Base-by-base conservation (phyloP, 1,140 invertebrate genomes). In the Lerema accius region DNA sequence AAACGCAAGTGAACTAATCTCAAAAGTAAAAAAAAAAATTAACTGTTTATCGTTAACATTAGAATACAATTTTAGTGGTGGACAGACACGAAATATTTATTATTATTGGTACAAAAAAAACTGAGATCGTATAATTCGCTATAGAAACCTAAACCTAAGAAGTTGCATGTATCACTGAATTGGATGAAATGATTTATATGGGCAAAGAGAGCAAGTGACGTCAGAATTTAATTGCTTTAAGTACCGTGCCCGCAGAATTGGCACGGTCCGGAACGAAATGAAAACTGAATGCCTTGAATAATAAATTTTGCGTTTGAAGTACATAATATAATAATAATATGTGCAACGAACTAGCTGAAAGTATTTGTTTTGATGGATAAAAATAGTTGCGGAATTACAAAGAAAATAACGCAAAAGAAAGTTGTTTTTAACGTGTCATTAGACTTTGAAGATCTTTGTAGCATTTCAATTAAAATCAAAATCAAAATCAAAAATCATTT, bases 1-100 rank as follows among this genome's bases (percentile, higher is more conserved):
- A 69, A 58, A 62, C 49, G 60, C 9, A 39, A 23, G 13, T 14
- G 11, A 32, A 55, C 35, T 4, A 55, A 37, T 32, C 7, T 4
- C 5, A 17, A 15, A n/a, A n/a, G n/a, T n/a, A n/a, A n/a, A n/a
- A n/a, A n/a, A n/a, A n/a, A n/a, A n/a, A n/a, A n/a, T n/a, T n/a
- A n/a, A n/a, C n/a, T n/a, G n/a, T n/a, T n/a, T n/a, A n/a, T n/a
- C n/a, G n/a, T n/a, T n/a, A n/a, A n/a, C n/a, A n/a, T n/a, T n/a
- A n/a, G n/a, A n/a, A n/a, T n/a, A n/a, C n/a, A n/a, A n/a, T n/a
- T n/a, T n/a, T n/a, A n/a, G n/a, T n/a, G n/a, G n/a, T n/a, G n/a
- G n/a, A n/a, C n/a, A n/a, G n/a, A n/a, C n/a, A n/a, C n/a, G n/a
- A n/a, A n/a, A n/a, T n/a, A n/a, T n/a, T n/a, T n/a, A n/a, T n/a